These are phyloP conservation scores for Allolobophora icterica DNA, from an alignment of 2,888 invertebrate species.

Conservation along the genomic window DNA sequence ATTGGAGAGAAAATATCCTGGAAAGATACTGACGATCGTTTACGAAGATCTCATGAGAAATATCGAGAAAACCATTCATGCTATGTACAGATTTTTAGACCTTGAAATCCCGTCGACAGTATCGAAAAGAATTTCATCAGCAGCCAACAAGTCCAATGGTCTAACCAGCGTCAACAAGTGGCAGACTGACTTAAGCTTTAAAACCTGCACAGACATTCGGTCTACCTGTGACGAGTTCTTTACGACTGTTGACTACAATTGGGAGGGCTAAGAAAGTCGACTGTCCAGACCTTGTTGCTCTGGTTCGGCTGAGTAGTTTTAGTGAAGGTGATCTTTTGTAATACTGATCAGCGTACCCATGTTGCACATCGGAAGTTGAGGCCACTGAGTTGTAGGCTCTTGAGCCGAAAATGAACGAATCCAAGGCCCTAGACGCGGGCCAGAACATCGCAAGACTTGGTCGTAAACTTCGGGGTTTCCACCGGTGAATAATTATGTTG, in stretches of 20 bases:
- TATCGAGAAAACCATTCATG: background rate
- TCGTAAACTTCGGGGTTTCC: no score
- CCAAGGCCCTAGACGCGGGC: no score
- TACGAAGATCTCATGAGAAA: slow-evolving; percentile 38
- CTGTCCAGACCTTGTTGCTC: no score
- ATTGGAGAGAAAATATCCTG: slow-evolving; percentile 30
- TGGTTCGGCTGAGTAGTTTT: no score
- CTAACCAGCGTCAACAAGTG: background rate
- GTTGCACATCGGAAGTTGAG: no score
- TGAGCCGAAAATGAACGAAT: no score
- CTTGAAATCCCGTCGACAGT: background rate
- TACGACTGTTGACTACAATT: background rate
- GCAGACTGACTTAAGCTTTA: background rate
- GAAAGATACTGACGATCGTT: slow-evolving; percentile 33
- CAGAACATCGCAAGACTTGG: no score
- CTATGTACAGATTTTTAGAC: background rate
- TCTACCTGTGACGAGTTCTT: background rate
- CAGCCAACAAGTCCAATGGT: background rate
- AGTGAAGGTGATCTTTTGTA: no score
- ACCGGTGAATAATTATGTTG: no score
- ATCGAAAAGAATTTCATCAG: background rate
- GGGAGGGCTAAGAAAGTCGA: background rate
- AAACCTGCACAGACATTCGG: background rate
- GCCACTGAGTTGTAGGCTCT: no score
- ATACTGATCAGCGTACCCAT: no score